Percentiles rank a stretch among this genome's conserved stretches.
Evolutionary conservation across 1,140 invertebrate genomes (phyloP).

Genomic region (Neotoxoptera formosana): DNA sequence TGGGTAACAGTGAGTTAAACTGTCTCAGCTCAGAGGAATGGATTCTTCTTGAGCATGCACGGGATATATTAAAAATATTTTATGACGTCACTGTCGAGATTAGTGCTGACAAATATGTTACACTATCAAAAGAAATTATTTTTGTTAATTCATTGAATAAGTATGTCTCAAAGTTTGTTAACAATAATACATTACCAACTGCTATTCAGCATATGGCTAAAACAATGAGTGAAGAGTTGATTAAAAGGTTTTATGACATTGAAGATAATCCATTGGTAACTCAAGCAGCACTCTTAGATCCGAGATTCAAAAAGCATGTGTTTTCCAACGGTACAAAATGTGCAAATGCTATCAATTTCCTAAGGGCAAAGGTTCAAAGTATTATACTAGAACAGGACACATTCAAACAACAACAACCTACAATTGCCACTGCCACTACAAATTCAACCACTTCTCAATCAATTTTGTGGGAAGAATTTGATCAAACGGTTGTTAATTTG

Average conservation of each 20-base stretch:
- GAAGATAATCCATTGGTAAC: constrained; percentile 19
- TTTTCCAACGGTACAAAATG: neutral
- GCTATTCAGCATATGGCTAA: neutral
- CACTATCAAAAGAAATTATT: neutral
- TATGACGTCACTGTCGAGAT: neutral
- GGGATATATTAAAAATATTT: neutral
- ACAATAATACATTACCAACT: neutral
- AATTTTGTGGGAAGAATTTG: constrained; percentile 39
- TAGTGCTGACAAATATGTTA: neutral
- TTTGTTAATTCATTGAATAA: neutral
- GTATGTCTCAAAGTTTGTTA: neutral
- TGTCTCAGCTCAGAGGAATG: no score
- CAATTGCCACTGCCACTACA: neutral
- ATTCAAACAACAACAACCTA: neutral
- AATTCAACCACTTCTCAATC: neutral
- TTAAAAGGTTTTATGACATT: constrained; percentile 24
- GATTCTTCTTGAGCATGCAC: no score
- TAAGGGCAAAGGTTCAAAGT: neutral
- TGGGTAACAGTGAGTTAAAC: no score
- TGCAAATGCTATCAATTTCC: neutral
- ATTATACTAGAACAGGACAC: neutral
- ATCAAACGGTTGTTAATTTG: constrained; percentile 1
- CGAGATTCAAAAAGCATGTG: constrained; percentile 25
- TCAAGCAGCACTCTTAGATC: constrained; percentile 25
- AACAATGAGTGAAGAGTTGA: neutral